These are phyloP conservation scores for Leucoraja ocellata DNA, from an alignment of 2,797 vertebrate species.

Conservation along the genomic window DNA sequence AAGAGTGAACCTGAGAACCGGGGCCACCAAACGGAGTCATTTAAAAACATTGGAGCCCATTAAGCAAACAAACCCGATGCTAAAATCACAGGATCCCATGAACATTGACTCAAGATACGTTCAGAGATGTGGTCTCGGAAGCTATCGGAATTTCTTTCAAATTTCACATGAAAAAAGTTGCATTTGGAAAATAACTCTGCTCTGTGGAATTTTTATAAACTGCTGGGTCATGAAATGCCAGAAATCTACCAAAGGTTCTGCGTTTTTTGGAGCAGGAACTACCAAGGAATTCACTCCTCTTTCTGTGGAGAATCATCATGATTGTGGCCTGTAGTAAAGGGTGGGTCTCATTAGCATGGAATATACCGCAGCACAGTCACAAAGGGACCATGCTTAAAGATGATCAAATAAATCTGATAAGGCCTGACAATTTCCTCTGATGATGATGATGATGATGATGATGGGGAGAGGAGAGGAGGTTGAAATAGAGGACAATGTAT, in stretches of 20 bases:
- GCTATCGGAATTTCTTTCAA: not conserved
- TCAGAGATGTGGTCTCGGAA: not conserved
- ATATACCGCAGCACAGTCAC: not conserved
- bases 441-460: not conserved
- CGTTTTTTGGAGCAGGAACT: not conserved
- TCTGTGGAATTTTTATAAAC: not conserved
- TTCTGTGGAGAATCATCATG: not conserved
- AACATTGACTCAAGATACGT: not conserved
- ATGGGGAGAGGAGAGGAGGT: no score
- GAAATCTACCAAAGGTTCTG: not conserved
- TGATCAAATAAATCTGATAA: not conserved
- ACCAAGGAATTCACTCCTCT: no score
- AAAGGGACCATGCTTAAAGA: not conserved
- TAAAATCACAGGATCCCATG: not conserved
- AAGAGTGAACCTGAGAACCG: not conserved
- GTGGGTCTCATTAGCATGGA: not conserved
- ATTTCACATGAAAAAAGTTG: not conserved
- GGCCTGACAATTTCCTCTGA: not conserved
- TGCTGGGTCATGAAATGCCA: not conserved
- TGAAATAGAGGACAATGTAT: not conserved
- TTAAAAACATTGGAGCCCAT: not conserved
- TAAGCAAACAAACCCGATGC: not conserved
- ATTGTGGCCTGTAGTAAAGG: not conserved
- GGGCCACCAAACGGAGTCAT: not conserved
- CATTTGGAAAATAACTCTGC: not conserved